These are phyloP conservation scores for Drosophila parabipectinata DNA, from an alignment of 1,140 invertebrate species.

Conservation along the genomic window DNA sequence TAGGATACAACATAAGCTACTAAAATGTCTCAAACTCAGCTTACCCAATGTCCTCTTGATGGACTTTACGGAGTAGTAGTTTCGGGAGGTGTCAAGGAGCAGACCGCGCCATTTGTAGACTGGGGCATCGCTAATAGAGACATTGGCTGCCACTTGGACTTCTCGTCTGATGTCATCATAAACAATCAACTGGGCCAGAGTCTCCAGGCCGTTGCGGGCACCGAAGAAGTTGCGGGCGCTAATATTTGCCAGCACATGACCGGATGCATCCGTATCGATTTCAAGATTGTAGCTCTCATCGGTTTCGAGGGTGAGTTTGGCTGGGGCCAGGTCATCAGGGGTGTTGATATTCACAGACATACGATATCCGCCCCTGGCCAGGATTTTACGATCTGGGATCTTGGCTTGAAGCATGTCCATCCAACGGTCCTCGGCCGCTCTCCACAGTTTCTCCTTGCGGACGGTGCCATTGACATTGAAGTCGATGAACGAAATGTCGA, in stretches of 20 bases:
- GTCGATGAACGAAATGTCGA: conserved; percentile 85
- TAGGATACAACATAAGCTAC: no score
- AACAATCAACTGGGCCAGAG: conserved; percentile 90
- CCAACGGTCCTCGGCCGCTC: conserved; percentile 59
- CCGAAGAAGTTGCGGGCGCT: conserved; percentile 89
- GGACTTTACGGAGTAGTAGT: conserved; percentile 88
- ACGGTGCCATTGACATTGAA: conserved; percentile 43
- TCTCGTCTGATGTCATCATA: conserved; percentile 86
- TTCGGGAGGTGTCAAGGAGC: conserved; percentile 91
- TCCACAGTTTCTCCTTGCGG: conserved; percentile 63
- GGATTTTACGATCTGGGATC: conserved; percentile 53
- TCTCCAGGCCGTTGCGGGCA: conserved; percentile 90
- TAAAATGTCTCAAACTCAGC: no score
- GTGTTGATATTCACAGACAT: conserved; percentile 73
- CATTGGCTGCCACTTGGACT: conserved; percentile 85
- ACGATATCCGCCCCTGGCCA: conserved; percentile 63
- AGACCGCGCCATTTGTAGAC: conserved; percentile 91
- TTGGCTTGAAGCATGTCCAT: conserved; percentile 54
- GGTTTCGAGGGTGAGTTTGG: conserved; percentile 85
- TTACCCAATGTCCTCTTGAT: conserved; percentile 89
- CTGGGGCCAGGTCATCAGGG: conserved; percentile 15
- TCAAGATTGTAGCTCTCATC: conserved; percentile 89
- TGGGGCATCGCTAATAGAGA: conserved; percentile 88
- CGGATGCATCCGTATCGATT: conserved; percentile 84
- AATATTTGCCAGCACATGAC: conserved; percentile 86